Evolutionary conservation across 2,113 vertebrate species (phyloP).

Genomic region (Ancistrus triradiatus): DNA sequence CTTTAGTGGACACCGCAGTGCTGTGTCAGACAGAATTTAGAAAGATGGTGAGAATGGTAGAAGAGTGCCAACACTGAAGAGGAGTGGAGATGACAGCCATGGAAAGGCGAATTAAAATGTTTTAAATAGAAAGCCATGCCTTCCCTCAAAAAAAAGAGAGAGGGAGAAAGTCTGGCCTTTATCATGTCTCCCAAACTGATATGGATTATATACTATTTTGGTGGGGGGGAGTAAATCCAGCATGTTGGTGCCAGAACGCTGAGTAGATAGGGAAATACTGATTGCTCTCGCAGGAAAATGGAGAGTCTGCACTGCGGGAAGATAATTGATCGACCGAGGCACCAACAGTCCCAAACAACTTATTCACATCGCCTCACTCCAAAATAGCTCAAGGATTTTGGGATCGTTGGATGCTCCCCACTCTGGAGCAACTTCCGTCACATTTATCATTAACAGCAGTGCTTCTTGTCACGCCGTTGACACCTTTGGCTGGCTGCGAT

Average conservation of each 20-base stretch:
- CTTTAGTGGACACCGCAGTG: slow-evolving; percentile 1
- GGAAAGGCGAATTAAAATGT: too few species aligned
- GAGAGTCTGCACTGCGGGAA: slow-evolving; percentile 33
- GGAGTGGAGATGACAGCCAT: not conserved
- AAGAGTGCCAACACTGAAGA: not conserved
- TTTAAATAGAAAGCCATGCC: too few species aligned
- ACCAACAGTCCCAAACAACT: slow-evolving; percentile 42
- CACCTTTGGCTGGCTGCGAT: slow-evolving; percentile 35
- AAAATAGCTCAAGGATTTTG: slow-evolving; percentile 34
- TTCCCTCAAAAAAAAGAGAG: too few species aligned
- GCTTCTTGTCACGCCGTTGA: slow-evolving; percentile 21
- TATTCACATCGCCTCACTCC: slow-evolving; percentile 34
- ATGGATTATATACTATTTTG: slow-evolving; percentile 6
- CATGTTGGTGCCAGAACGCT: slow-evolving; percentile 24
- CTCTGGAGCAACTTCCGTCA: slow-evolving; percentile 38
- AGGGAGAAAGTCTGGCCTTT: too few species aligned
- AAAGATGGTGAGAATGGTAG: not conserved
- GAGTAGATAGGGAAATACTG: slow-evolving; percentile 38
- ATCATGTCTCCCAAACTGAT: not conserved
- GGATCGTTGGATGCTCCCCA: slow-evolving; percentile 22
- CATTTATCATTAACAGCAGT: slow-evolving; percentile 46
- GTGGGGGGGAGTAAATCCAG: slow-evolving; percentile 14
- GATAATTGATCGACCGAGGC: slow-evolving; percentile 49
- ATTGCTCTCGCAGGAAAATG: slow-evolving; percentile 13
- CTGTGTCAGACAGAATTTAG: not conserved